These are phyloP conservation scores for Phortica okadai DNA, from an alignment of 2,888 invertebrate species.

Conservation along the genomic window DNA sequence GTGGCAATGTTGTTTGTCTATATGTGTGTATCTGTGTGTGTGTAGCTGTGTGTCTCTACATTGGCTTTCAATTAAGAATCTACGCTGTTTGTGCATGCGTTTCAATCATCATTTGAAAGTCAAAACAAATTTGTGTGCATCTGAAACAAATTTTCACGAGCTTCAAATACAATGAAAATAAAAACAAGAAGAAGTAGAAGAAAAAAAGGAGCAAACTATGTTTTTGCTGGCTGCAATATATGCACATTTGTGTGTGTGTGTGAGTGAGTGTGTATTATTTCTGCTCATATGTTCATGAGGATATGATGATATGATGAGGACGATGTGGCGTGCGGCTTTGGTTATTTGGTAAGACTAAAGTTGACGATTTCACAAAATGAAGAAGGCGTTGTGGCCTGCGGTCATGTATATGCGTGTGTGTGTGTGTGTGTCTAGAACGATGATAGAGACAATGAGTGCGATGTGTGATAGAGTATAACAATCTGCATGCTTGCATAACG, in stretches of 20 bases:
- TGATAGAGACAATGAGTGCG: not conserved
- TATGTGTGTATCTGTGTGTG: not conserved
- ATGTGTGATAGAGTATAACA: no score
- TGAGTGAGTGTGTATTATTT: not conserved
- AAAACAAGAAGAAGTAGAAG: not conserved
- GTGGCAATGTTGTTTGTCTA: not conserved
- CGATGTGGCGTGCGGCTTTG: not conserved
- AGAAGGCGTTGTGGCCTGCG: not conserved
- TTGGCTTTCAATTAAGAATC: slow-evolving; percentile 56
- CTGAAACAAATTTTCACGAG: not conserved
- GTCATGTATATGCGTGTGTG: not conserved
- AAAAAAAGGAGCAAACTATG: not conserved
- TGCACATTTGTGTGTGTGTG: not conserved
- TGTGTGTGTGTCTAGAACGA: not conserved
- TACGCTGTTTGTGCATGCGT: slow-evolving; percentile 43
- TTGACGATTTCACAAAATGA: not conserved
- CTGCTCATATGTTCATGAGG: not conserved
- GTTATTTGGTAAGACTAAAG: not conserved
- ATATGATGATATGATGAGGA: not conserved
- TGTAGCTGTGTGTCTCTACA: slow-evolving; percentile 26
- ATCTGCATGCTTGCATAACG: slow-evolving; percentile 12
- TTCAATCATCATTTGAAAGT: slow-evolving; percentile 53
- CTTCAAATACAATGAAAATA: not conserved
- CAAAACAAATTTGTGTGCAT: slow-evolving; percentile 52
- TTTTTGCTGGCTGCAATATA: not conserved